A percentile compares a stretch with the other conserved stretches of the same genome.
phyloP scores from a whole-genome alignment of 2,113 vertebrate genomes.

The Ophthalmolycus amberensis region DNA sequence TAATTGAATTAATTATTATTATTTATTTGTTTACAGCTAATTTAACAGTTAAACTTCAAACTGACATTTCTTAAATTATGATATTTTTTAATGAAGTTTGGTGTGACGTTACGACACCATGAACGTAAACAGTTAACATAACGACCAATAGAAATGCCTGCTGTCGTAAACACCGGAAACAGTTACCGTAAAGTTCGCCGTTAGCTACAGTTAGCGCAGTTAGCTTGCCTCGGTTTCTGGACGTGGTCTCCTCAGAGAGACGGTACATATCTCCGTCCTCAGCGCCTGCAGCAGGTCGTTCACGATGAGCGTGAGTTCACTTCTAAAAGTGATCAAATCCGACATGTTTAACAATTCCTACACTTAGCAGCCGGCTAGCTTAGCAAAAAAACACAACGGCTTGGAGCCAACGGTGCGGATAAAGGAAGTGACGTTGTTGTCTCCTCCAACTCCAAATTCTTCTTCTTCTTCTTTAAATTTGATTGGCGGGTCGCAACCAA shows the following conservation, averaged over 20 bases:
- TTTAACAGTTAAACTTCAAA: too few species aligned
- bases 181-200: neutral
- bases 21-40: too few species aligned
- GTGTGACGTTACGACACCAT: too few species aligned
- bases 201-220: neutral
- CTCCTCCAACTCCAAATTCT: neutral
- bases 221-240: slow-evolving; percentile 38
- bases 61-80: too few species aligned
- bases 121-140: too few species aligned
- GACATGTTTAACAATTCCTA: neutral
- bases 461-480: too few species aligned
- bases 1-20: too few species aligned
- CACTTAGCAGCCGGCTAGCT: neutral
- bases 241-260: neutral
- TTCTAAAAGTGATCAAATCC: slow-evolving; percentile 11
- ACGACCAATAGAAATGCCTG: too few species aligned
- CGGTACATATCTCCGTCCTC: slow-evolving; percentile 22
- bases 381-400: neutral
- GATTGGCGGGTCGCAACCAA: too few species aligned
- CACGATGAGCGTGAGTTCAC: neutral
- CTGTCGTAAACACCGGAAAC: neutral
- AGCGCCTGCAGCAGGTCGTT: slow-evolving; percentile 22
- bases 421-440: slow-evolving; percentile 49
- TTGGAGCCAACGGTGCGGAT: rapidly evolving
- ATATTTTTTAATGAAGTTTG: too few species aligned